These are phyloP conservation scores for Drosophila buzzatii DNA, from an alignment of 2,888 invertebrate species.

Conservation along the genomic window DNA sequence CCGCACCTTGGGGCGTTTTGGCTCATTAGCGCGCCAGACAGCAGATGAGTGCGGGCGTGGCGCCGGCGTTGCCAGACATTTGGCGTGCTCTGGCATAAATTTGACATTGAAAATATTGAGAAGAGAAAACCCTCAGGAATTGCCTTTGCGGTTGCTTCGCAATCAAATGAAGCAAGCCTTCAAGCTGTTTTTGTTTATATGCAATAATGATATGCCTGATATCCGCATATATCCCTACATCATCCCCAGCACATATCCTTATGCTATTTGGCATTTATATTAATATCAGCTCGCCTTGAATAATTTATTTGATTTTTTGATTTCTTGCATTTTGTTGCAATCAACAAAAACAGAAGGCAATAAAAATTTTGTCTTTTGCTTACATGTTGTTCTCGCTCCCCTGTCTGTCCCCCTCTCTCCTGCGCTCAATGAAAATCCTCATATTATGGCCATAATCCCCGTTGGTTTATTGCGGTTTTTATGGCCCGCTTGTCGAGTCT, in stretches of 20 bases:
- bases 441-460: conserved; percentile 77
- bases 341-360: conserved; percentile 57
- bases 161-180: conserved; percentile 50
- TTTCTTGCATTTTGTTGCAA: conserved; percentile 67
- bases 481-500: conserved; percentile 44
- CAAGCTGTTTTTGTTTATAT: conserved; percentile 31
- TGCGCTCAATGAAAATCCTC: conserved; percentile 53
- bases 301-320: conserved; percentile 83
- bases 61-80: conserved; percentile 61
- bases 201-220: conserved; percentile 1
- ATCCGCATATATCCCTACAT: not conserved
- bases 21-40: conserved; percentile 74
- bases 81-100: conserved; percentile 80
- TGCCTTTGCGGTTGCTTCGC: conserved; percentile 30
- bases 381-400: conserved; percentile 20
- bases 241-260: conserved; percentile 20
- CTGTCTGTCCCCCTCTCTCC: not conserved
- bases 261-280: conserved; percentile 49
- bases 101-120: conserved; percentile 75
- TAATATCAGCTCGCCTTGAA: conserved; percentile 68
- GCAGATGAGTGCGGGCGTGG: conserved; percentile 1
- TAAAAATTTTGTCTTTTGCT: conserved; percentile 54
- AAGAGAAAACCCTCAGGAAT: conserved; percentile 22
- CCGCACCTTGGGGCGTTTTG: conserved; percentile 81
- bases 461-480: conserved; percentile 79